phyloP scores from a whole-genome alignment of 2,113 vertebrate genomes.

The Campylomormyrus numenius region DNA sequence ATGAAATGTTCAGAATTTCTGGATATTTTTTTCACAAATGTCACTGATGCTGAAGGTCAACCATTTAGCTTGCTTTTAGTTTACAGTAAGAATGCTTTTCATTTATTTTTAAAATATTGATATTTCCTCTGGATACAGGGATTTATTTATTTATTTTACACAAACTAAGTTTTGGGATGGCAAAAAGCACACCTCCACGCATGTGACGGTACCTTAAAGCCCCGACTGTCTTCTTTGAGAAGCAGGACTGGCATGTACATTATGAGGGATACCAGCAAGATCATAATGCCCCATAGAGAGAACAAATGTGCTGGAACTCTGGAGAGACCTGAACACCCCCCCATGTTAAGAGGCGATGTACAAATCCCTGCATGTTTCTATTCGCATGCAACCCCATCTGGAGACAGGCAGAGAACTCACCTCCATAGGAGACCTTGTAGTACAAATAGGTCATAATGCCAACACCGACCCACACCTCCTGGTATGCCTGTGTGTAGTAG shows the following conservation, averaged over 20 bases:
- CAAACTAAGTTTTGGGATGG: not conserved
- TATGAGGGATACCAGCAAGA: not conserved
- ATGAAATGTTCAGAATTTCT: not conserved
- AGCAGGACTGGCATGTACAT: not conserved
- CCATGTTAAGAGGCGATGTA: not conserved
- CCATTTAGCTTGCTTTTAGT: not conserved
- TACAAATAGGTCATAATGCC: conserved; percentile 46
- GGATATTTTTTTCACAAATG: not conserved
- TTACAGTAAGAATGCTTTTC: not conserved
- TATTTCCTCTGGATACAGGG: too few species aligned
- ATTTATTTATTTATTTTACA: not conserved
- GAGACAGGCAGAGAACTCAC: conserved; percentile 47
- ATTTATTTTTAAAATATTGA: not conserved
- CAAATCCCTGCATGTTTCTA: not conserved
- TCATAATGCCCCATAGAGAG: not conserved
- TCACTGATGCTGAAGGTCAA: not conserved
- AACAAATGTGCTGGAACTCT: not conserved
- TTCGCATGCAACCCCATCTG: too few species aligned
- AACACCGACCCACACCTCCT: conserved; percentile 65
- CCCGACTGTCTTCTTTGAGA: not conserved
- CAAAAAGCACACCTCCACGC: not conserved
- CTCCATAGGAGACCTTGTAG: conserved; percentile 65
- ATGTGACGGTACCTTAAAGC: not conserved
- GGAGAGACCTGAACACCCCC: not conserved
- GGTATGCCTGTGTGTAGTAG: conserved; percentile 62